phyloP scores from a whole-genome alignment of 1,140 invertebrate species.

The Drosophila nasuta region DNA sequence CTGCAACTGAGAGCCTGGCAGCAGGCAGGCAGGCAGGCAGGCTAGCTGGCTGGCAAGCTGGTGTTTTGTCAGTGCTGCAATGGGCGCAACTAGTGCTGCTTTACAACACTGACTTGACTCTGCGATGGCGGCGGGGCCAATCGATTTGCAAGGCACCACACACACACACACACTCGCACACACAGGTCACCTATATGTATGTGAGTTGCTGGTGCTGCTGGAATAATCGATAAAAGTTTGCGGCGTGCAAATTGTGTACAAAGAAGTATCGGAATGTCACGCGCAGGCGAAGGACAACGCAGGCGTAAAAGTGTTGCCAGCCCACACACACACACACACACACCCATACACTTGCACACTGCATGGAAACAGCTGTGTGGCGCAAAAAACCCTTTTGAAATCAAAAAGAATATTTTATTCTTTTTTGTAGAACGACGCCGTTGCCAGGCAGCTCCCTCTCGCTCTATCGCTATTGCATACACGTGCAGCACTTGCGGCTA shows the following conservation, averaged over 20 bases:
- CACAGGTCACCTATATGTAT: background rate
- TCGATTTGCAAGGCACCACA: slow-evolving; percentile 41
- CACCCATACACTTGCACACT: background rate
- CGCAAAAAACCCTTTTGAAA: slow-evolving; percentile 29
- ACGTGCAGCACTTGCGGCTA: slow-evolving; percentile 51
- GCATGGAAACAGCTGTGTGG: slow-evolving; percentile 63
- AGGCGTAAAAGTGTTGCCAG: slow-evolving; percentile 72
- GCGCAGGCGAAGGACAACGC: slow-evolving; percentile 77
- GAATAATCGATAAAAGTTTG: slow-evolving; percentile 73
- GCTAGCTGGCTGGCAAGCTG: too few species aligned
- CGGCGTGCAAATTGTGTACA: slow-evolving; percentile 70
- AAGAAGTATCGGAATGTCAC: slow-evolving; percentile 76
- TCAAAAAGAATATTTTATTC: background rate
- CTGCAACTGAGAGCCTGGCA: slow-evolving; percentile 2
- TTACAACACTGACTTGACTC: slow-evolving; percentile 40
- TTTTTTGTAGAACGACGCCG: slow-evolving; percentile 35
- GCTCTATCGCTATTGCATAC: slow-evolving; percentile 27
- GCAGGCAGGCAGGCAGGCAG: too few species aligned
- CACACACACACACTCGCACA: slow-evolving; percentile 14
- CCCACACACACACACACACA: slow-evolving; percentile 24
- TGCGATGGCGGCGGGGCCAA: background rate
- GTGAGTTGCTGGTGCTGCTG: slow-evolving; percentile 10
- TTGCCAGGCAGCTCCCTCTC: slow-evolving; percentile 52
- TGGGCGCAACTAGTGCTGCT: slow-evolving; percentile 57
- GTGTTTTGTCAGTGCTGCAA: slow-evolving; percentile 43